Percentiles rank a stretch among this genome's conserved stretches.
Evolutionary conservation across 35 echinoderm and acorn worm species (phyloP).

Genomic region (Lytechinus variegatus): DNA sequence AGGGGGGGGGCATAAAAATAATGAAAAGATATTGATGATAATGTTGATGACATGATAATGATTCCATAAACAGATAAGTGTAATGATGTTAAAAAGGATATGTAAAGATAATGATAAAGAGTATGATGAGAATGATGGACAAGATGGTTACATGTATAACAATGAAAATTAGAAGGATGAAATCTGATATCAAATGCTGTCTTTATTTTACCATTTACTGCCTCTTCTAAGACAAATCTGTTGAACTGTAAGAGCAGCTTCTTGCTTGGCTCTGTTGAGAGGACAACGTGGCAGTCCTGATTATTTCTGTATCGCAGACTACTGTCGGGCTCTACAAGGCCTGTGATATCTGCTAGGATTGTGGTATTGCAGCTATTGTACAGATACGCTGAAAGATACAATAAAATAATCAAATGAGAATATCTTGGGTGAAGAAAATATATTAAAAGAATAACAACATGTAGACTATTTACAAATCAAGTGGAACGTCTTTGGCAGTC

Average conservation of each 20-base stretch:
- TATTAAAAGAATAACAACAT: not conserved
- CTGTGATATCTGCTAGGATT: constrained; percentile 56
- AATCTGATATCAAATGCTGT: too few species aligned
- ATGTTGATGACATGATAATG: too few species aligned
- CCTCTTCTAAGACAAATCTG: constrained; percentile 71
- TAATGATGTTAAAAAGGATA: too few species aligned
- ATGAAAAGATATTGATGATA: too few species aligned
- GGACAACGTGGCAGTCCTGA: constrained; percentile 62
- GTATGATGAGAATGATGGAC: too few species aligned
- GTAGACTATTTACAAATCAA: not conserved
- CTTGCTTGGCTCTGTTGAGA: constrained; percentile 21
- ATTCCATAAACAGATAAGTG: too few species aligned
- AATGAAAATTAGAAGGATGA: too few species aligned
- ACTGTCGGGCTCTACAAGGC: constrained; percentile 74
- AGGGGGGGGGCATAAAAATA: not conserved
- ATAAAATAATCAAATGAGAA: not conserved
- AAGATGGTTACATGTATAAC: not conserved
- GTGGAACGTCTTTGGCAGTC: too few species aligned
- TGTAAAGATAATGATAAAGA: not conserved
- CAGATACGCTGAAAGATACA: constrained; percentile 64
- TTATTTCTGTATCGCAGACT: constrained; percentile 70
- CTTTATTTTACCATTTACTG: constrained; percentile 37
- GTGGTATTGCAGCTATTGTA: constrained; percentile 62
- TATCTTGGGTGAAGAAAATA: too few species aligned
- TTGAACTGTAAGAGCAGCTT: constrained; percentile 72